Conservation (phyloP, 2,888 invertebrate genomes). For the Orthosia gracilis region DNA sequence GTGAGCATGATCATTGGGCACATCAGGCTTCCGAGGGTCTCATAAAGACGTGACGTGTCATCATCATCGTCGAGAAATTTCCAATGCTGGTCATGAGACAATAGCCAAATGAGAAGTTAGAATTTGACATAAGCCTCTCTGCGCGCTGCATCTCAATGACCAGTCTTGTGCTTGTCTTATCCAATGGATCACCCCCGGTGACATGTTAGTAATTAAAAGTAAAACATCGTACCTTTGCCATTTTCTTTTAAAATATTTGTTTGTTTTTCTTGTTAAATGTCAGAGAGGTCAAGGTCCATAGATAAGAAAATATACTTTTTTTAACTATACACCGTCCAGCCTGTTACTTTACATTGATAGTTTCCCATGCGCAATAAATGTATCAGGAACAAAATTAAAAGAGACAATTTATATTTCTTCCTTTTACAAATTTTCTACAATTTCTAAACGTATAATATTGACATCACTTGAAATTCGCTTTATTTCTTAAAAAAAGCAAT, state of each 20-base stretch:
- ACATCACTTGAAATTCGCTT: no score
- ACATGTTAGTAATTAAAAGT: not conserved
- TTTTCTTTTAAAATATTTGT: constrained; percentile 13
- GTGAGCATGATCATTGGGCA: no score
- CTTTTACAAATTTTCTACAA: no score
- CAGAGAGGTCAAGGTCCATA: constrained; percentile 30
- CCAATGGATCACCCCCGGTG: not conserved
- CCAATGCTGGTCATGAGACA: not conserved
- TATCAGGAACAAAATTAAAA: no score
- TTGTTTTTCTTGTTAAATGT: constrained; percentile 16
- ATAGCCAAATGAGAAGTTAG: not conserved
- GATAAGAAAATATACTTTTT: constrained; percentile 22
- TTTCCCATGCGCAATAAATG: no score
- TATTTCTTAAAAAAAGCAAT: no score
- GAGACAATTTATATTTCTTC: no score
- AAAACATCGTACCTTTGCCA: constrained; percentile 25
- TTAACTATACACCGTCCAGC: no score
- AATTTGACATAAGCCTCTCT: not conserved
- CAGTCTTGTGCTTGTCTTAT: not conserved
- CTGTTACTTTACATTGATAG: no score
- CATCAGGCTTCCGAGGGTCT: not conserved
- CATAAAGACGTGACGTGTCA: not conserved
- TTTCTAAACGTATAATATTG: no score
- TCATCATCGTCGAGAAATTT: not conserved
- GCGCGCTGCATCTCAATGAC: no score